Conservation (phyloP, 1,140 invertebrate species). For the Philotrypesis tridentata region DNA sequence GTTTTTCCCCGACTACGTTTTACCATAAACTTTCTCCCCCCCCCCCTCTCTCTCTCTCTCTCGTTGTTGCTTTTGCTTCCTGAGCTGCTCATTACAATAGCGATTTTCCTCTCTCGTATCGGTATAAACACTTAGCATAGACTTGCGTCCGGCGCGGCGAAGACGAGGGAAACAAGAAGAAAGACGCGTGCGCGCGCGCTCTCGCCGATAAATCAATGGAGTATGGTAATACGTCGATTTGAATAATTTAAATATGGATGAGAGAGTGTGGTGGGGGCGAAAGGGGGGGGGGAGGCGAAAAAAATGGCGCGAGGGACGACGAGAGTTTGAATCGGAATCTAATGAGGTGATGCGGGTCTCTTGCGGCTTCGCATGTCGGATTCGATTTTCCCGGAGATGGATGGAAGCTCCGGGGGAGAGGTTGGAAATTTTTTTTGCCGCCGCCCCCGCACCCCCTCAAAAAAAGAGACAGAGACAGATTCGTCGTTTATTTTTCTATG, state of each 20-base stretch:
- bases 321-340: conserved; percentile 13
- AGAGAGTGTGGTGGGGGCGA: no score
- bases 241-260: conserved; percentile 74
- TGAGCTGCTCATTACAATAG: background rate
- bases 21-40: background rate
- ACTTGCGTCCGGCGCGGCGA: background rate
- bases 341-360: background rate
- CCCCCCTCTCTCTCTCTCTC: no score
- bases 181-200: conserved; percentile 54
- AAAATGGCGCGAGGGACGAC: background rate
- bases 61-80: no score
- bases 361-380: background rate
- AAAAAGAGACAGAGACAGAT: no score
- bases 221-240: conserved; percentile 71
- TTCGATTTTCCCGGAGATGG: conserved; percentile 2
- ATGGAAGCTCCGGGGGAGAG: background rate
- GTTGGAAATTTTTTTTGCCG: no score
- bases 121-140: conserved; percentile 25
- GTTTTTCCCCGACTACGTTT: background rate
- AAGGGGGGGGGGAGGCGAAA: background rate
- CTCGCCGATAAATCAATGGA: conserved; percentile 73
- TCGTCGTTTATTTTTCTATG: no score
- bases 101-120: background rate
- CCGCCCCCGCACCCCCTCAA: no score
- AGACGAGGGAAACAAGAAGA: background rate